These are phyloP conservation scores for Ornithoptera priamus DNA, from an alignment of 2,888 invertebrate genomes.

Conservation along the genomic window DNA sequence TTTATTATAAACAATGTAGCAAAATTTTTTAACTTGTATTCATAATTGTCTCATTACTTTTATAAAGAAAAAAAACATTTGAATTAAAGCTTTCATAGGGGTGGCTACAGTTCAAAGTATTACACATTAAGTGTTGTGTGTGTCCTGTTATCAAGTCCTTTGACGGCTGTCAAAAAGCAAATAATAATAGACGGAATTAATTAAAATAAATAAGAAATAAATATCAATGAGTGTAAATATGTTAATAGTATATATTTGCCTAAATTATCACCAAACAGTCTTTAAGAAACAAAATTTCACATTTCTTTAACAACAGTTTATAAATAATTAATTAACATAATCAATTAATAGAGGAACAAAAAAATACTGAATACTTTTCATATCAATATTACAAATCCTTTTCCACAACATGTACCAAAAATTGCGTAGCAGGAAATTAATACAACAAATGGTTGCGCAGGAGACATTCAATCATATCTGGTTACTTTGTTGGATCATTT, in stretches of 20 bases:
- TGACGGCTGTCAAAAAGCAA: neutral
- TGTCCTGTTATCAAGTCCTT: neutral
- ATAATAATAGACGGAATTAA: neutral
- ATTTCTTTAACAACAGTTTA: neutral
- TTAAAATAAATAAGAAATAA: neutral
- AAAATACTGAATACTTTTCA: neutral
- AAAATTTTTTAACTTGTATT: neutral
- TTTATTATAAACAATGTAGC: neutral
- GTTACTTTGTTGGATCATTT: neutral
- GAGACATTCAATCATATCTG: neutral
- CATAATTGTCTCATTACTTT: neutral
- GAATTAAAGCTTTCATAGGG: conserved; percentile 1
- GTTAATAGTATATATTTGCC: neutral
- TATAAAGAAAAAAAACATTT: neutral
- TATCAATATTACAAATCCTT: no score
- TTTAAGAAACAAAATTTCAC: neutral
- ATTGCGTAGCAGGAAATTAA: neutral
- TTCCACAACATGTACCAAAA: neutral
- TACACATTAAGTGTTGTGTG: neutral
- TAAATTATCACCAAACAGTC: neutral
- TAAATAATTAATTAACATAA: neutral
- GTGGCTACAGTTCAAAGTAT: neutral
- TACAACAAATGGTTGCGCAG: neutral
- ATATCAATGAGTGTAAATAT: neutral
- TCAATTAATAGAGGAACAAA: neutral